Base-by-base conservation (phyloP, 2,888 invertebrate genomes). In the Drosophila percnosoma region DNA sequence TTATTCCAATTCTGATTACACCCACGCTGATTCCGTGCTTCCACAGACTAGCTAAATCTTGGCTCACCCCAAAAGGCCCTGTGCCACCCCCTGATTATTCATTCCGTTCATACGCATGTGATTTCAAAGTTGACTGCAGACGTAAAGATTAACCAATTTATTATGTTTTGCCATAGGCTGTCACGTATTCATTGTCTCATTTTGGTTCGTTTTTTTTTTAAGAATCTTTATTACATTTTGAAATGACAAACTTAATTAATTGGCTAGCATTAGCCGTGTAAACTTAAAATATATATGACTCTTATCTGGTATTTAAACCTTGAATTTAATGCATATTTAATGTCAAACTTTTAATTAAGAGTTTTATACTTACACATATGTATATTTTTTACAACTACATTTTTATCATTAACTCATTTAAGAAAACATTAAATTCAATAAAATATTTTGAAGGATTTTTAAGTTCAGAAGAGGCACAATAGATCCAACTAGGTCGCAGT, bases 31-130 rank as follows among this genome's bases (percentile, higher is more conserved):
- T 24, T 59, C 10, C 45, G 29, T 42, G 10, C 40, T 36, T 18
- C 10, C 15, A 36, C 42, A n/a, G n/a, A 24, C 15, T 18, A 29
- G 7, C 45, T 24, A 7, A 10, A 52, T 53, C 21, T 38, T 34
- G n/a, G 33, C 33, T 24, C 27, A n/a, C 36, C 27, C 38, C 13
- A 38, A 5, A 42, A 33, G 18, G 27, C 29, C 51, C 18, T 7
- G 21, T 10, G 6, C 4, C 24, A 15, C 24, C 31, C 8, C 31
- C 53, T 68, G 27, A 13, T 67, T 68, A 21, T 68, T 27, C 33
- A 55, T 34, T 49, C 68, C 33, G 54, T 38, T 70, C 24, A 70
- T 52, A 27, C 60, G 31, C 52, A 52, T 52, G 71, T 59, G 52
- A 68, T 59, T 68, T 48, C 54, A 38, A 34, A 54, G 36, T 55